Percentiles rank a stretch among this genome's conserved stretches.
These are phyloP conservation scores for Bombyx huttoni DNA, from an alignment of 2,888 invertebrate genomes.

Conservation along the genomic window DNA sequence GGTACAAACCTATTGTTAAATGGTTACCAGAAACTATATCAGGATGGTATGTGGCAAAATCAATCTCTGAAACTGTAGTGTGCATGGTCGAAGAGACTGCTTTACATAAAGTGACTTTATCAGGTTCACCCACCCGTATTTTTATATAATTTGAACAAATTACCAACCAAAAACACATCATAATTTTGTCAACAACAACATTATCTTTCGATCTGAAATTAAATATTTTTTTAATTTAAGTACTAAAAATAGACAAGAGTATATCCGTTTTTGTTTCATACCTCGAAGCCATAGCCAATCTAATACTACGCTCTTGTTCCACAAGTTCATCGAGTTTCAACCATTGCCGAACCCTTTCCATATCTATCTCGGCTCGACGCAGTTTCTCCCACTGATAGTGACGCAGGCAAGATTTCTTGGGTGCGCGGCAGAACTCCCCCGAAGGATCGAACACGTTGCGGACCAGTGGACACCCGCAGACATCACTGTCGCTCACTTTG, in stretches of 20 bases:
- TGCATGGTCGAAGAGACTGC: too few relatives aligned
- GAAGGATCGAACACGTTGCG: conserved; percentile 86
- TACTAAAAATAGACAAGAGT: not conserved
- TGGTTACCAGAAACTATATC: too few relatives aligned
- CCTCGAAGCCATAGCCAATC: conserved; percentile 76
- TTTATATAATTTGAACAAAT: too few relatives aligned
- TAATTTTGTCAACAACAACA: too few relatives aligned
- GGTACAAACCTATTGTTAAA: too few relatives aligned
- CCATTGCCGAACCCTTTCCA: conserved; percentile 94
- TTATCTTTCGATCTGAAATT: too few relatives aligned
- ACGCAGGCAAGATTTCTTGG: conserved; percentile 91
- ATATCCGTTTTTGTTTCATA: conserved; percentile 10
- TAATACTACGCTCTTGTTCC: conserved; percentile 92
- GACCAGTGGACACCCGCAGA: conserved; percentile 94
- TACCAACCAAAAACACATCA: too few relatives aligned
- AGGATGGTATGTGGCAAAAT: too few relatives aligned
- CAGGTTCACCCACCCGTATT: too few relatives aligned
- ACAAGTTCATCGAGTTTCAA: conserved; percentile 92
- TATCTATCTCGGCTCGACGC: conserved; percentile 93
- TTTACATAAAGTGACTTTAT: too few relatives aligned
- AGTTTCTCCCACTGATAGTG: conserved; percentile 98
- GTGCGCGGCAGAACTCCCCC: conserved; percentile 87
- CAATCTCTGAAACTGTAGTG: too few relatives aligned
- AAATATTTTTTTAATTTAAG: too few relatives aligned
- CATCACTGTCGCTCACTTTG: conserved; percentile 87